Evolutionary conservation across 2,113 vertebrate genomes (phyloP).

Genomic region (Thalassarche chlororhynchos): DNA sequence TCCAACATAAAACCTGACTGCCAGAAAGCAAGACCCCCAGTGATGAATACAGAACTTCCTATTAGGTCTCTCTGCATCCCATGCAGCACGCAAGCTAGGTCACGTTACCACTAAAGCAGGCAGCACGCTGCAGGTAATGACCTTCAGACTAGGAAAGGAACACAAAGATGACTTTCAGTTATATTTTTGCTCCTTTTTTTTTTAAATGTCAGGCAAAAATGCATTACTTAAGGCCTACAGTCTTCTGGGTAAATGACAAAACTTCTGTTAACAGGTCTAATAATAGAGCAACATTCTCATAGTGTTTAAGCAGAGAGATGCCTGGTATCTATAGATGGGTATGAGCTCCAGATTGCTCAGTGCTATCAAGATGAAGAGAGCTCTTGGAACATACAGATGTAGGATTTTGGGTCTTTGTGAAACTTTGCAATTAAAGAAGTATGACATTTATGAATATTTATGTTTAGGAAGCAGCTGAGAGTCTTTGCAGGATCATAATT

Average conservation of each 20-base stretch:
- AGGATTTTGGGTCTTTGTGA: not conserved
- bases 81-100: not conserved
- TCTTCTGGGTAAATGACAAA: not conserved
- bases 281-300: not conserved
- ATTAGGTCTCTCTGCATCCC: not conserved
- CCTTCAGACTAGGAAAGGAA: not conserved
- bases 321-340: not conserved
- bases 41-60: not conserved
- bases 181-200: not conserved
- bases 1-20: not conserved
- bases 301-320: not conserved
- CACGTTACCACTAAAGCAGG: not conserved
- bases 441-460: not conserved
- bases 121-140: not conserved
- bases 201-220: not conserved
- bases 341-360: not conserved
- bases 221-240: not conserved
- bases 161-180: not conserved
- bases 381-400: not conserved
- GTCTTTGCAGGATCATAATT: not conserved
- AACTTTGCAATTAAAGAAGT: not conserved
- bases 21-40: not conserved
- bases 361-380: not conserved
- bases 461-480: not conserved
- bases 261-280: not conserved